Conservation (phyloP, 2,113 vertebrate genomes). For the Nibea albiflora region DNA sequence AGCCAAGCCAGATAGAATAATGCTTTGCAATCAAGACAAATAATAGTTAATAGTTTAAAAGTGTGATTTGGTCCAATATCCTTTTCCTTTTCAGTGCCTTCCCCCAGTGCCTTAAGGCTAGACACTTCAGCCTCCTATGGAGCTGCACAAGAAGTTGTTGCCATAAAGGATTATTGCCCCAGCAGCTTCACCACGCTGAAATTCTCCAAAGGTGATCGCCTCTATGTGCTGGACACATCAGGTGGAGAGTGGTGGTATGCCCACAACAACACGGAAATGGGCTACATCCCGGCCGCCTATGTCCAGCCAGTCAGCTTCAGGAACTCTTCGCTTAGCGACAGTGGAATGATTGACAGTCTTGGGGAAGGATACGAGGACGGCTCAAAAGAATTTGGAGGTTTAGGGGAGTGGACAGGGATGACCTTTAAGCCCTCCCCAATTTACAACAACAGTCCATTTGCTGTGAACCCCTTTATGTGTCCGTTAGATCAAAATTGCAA, state of each 20-base stretch:
- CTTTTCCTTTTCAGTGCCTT: constrained; percentile 89
- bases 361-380: constrained; percentile 89
- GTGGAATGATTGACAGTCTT: constrained; percentile 92
- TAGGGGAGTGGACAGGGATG: constrained; percentile 87
- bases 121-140: constrained; percentile 89
- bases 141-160: constrained; percentile 92
- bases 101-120: constrained; percentile 93
- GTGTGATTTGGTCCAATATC: background rate
- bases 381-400: constrained; percentile 87
- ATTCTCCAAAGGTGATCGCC: constrained; percentile 95
- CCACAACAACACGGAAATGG: constrained; percentile 98
- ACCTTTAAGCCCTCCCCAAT: constrained; percentile 73
- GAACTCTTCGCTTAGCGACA: constrained; percentile 92
- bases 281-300: constrained; percentile 95
- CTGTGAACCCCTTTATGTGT: constrained; percentile 89
- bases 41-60: background rate
- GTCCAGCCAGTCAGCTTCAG: constrained; percentile 91
- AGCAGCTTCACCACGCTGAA: constrained; percentile 95
- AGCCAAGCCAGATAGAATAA: background rate
- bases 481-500: constrained; percentile 71
- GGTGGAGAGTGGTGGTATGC: constrained; percentile 99
- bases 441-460: constrained; percentile 87
- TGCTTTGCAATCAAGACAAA: constrained; percentile 7
- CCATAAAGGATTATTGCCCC: constrained; percentile 96
- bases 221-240: constrained; percentile 94